phyloP scores from a whole-genome alignment of 2,797 vertebrate species.

The Hephaestus fuliginosus region DNA sequence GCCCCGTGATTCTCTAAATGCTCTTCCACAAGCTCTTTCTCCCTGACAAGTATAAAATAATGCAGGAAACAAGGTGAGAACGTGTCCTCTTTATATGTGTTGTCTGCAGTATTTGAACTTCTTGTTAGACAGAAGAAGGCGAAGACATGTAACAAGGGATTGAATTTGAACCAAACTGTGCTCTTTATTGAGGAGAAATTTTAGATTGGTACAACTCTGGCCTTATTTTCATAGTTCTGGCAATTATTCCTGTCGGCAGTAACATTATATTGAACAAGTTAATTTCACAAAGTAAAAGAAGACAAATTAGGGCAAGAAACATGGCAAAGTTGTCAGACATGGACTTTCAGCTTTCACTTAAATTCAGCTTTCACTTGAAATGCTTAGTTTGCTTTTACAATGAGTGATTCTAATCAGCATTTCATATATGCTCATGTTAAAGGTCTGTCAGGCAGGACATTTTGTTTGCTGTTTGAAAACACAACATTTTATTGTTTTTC shows the following conservation, averaged over 20 bases:
- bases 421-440: neutral
- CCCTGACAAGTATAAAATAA: conserved; percentile 1
- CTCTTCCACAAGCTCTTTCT: conserved; percentile 7
- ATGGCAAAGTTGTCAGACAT: too few relatives aligned
- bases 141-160: neutral
- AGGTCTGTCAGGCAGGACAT: too few relatives aligned
- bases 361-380: neutral
- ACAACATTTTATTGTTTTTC: too few relatives aligned
- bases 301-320: neutral
- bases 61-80: neutral
- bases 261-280: neutral
- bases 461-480: too few relatives aligned
- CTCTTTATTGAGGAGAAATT: neutral
- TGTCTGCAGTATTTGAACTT: conserved; percentile 6
- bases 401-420: neutral
- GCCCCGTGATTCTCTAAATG: conserved; percentile 15
- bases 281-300: neutral
- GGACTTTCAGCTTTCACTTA: too few relatives aligned
- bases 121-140: neutral
- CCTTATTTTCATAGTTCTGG: neutral
- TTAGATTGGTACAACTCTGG: neutral
- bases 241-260: neutral
- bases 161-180: neutral
- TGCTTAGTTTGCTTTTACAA: neutral
- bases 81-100: neutral